phyloP scores from a whole-genome alignment of 2,113 vertebrate species.

The Glaucomys volans region DNA sequence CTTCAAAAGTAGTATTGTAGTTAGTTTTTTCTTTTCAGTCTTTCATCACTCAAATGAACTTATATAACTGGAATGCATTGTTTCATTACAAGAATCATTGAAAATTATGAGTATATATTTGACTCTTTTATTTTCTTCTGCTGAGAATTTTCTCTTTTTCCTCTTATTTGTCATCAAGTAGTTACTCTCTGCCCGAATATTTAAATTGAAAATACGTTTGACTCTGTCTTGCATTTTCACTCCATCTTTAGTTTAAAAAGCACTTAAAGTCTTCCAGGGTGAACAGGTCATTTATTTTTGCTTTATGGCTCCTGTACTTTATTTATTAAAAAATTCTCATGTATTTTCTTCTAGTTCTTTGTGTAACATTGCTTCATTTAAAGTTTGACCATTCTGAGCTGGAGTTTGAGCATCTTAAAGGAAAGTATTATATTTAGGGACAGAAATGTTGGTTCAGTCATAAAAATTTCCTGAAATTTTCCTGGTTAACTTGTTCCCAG shows the following conservation, averaged over 20 bases:
- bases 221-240: background rate
- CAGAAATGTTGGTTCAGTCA: background rate
- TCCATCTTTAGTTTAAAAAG: background rate
- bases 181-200: background rate
- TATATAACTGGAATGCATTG: background rate
- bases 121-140: background rate
- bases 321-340: constrained; percentile 5
- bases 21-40: background rate
- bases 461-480: constrained; percentile 30
- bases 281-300: background rate
- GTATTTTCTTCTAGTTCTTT: constrained; percentile 18
- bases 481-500: background rate
- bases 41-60: background rate
- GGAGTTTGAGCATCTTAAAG: background rate
- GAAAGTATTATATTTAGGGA: background rate
- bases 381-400: background rate
- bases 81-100: background rate
- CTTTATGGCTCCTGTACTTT: background rate
- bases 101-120: background rate
- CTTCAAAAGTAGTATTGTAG: background rate
- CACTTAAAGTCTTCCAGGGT: background rate
- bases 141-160: background rate
- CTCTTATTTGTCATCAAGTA: background rate
- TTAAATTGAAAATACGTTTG: constrained; percentile 21
- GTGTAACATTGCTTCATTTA: background rate